phyloP scores from a whole-genome alignment of 2,113 vertebrate genomes.

The Cochlearius cochlearius region DNA sequence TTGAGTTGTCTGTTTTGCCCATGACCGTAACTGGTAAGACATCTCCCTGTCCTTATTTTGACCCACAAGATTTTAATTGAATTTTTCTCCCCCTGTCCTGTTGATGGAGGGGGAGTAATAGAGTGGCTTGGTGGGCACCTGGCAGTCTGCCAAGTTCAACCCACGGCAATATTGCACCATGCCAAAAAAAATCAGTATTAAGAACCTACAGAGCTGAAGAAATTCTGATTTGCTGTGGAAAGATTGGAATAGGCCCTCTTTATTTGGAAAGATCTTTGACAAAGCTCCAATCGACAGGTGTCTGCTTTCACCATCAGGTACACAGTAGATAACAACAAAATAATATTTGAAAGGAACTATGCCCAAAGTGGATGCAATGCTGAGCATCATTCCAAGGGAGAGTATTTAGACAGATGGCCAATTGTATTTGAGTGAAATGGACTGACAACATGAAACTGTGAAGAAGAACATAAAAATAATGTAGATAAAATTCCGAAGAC shows the following conservation, averaged over 20 bases:
- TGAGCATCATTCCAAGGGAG: neutral
- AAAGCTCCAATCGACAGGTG: neutral
- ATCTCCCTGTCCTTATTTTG: neutral
- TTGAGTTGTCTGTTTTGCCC: neutral
- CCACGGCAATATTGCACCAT: neutral
- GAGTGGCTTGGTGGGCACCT: neutral
- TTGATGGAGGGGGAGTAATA: neutral
- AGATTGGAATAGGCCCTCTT: neutral
- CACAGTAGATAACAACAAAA: neutral
- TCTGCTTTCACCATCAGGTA: neutral
- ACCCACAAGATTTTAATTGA: neutral
- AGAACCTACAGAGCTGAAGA: neutral
- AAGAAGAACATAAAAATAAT: neutral
- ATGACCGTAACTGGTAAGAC: neutral
- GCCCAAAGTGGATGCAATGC: neutral
- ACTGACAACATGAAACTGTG: neutral
- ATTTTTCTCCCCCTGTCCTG: neutral
- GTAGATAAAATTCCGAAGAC: neutral
- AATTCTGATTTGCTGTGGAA: neutral
- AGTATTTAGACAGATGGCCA: constrained; percentile 19
- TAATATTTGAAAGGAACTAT: constrained; percentile 8
- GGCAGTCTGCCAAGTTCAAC: neutral
- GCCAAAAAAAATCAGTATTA: neutral
- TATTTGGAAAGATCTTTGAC: neutral
- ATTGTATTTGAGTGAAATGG: neutral